A percentile compares a stretch with the other conserved stretches of the same genome.
These are phyloP conservation scores for Cynopterus sphinx DNA, from an alignment of 2,797 vertebrate species.

Conservation along the genomic window DNA sequence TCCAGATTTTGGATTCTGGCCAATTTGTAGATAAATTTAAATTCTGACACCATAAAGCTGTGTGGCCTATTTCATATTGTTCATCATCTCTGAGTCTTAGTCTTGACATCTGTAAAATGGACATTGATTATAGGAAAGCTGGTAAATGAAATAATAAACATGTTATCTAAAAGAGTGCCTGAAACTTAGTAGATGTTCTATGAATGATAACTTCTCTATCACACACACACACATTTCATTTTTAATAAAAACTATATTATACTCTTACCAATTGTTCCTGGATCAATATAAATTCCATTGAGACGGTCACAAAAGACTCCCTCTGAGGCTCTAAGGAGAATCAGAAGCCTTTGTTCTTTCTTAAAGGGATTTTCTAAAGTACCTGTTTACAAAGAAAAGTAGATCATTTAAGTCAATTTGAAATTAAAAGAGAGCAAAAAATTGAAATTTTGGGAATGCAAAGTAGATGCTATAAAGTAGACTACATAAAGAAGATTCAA, in stretches of 20 bases:
- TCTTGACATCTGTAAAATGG: not conserved
- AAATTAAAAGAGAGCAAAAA: not conserved
- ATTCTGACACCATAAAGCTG: not conserved
- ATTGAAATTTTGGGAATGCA: not conserved
- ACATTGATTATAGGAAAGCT: not conserved
- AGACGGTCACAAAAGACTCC: conserved; percentile 82
- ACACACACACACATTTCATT: not conserved
- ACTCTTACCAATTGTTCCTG: conserved; percentile 85
- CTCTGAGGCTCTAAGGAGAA: conserved; percentile 85
- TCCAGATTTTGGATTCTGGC: not conserved
- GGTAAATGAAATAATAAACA: not conserved
- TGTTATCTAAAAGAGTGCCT: not conserved
- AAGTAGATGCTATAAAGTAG: not conserved
- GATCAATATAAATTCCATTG: conserved; percentile 70
- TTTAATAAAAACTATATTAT: not conserved
- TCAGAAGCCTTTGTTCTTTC: conserved; percentile 78
- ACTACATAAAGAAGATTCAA: not conserved
- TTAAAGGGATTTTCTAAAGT: conserved; percentile 81
- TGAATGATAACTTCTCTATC: not conserved
- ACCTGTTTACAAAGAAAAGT: conserved; percentile 79
- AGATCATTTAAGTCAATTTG: not conserved
- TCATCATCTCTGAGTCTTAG: not conserved
- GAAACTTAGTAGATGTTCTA: not conserved
- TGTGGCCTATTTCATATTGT: not conserved
- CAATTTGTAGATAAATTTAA: not conserved